Percentiles rank a stretch among this genome's conserved stretches.
phyloP scores from a whole-genome alignment of 2,888 invertebrate species.

The Blomia tropicalis region DNA sequence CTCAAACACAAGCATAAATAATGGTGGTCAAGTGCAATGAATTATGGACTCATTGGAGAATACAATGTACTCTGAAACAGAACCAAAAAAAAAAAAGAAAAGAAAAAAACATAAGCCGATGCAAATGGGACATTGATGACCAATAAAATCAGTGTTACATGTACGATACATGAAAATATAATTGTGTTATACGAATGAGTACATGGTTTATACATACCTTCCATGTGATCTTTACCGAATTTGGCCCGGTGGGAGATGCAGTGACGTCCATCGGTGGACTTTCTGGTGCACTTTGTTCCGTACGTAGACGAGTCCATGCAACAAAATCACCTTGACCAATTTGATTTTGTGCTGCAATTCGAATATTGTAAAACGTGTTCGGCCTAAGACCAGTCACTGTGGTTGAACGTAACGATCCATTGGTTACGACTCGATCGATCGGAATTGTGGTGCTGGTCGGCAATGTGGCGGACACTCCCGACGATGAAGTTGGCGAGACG shows the following conservation, averaged over 20 bases:
- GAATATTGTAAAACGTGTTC: constrained; percentile 32
- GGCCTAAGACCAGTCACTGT: constrained; percentile 32
- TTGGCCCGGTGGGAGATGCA: constrained; percentile 34
- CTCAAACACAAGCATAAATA: too few species aligned
- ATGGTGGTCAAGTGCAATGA: not conserved
- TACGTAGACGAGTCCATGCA: constrained; percentile 30
- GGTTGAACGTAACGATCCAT: not conserved
- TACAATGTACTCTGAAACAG: too few species aligned
- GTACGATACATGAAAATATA: too few species aligned
- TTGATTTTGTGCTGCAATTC: constrained; percentile 34
- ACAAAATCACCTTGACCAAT: constrained; percentile 33
- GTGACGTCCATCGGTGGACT: constrained; percentile 34
- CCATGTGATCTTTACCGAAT: constrained; percentile 35
- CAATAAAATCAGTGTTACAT: too few species aligned
- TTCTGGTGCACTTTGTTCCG: constrained; percentile 35
- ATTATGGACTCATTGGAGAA: constrained; percentile 6
- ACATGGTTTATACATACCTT: too few species aligned
- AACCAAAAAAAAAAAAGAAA: too few species aligned
- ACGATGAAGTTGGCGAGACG: too few species aligned
- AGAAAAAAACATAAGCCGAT: too few species aligned
- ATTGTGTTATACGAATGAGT: too few species aligned
- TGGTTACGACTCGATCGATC: constrained; percentile 4
- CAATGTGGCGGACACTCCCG: too few species aligned
- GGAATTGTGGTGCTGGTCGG: not conserved
- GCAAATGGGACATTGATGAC: too few species aligned